Evolutionary conservation across 1,140 invertebrate species (phyloP).

Genomic region (Harlomillsia oculata): DNA sequence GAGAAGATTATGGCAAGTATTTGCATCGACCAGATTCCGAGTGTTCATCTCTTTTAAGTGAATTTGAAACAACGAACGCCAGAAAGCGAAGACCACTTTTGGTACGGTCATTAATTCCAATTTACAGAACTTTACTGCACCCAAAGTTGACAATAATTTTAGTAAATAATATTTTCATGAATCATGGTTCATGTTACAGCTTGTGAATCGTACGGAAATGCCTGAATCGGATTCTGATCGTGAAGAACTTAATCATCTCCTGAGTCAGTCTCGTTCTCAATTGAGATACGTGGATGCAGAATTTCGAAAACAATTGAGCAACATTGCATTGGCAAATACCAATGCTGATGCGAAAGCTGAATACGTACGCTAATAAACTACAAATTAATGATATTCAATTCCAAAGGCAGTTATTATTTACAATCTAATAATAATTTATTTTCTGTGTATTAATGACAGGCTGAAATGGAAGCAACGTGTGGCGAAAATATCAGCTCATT

Average conservation of each 20-base stretch:
- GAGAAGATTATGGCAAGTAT: conserved; percentile 80
- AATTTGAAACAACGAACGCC: conserved; percentile 31
- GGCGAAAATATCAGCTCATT: conserved; percentile 61
- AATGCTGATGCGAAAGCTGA: conserved; percentile 18
- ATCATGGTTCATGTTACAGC: conserved; percentile 5
- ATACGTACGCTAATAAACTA: conserved; percentile 19
- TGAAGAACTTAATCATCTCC: conserved; percentile 51
- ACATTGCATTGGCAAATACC: conserved; percentile 40
- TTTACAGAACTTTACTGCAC: neutral
- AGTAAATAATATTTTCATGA: neutral
- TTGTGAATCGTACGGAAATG: conserved; percentile 36
- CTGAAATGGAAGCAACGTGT: conserved; percentile 62
- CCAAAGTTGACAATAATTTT: neutral
- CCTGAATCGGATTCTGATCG: conserved; percentile 56
- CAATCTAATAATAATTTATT: neutral
- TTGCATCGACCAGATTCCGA: conserved; percentile 48
- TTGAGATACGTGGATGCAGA: conserved; percentile 48
- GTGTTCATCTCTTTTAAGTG: conserved; percentile 30
- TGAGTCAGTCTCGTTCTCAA: conserved; percentile 48
- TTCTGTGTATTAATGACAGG: conserved; percentile 43
- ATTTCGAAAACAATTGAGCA: conserved; percentile 44
- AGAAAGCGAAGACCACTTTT: conserved; percentile 30
- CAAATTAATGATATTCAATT: neutral
- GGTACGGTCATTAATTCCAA: conserved; percentile 4
- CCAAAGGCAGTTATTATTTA: neutral